Evolutionary conservation across 2,888 invertebrate genomes (phyloP).

Genomic region (Megalurothrips usitatus): DNA sequence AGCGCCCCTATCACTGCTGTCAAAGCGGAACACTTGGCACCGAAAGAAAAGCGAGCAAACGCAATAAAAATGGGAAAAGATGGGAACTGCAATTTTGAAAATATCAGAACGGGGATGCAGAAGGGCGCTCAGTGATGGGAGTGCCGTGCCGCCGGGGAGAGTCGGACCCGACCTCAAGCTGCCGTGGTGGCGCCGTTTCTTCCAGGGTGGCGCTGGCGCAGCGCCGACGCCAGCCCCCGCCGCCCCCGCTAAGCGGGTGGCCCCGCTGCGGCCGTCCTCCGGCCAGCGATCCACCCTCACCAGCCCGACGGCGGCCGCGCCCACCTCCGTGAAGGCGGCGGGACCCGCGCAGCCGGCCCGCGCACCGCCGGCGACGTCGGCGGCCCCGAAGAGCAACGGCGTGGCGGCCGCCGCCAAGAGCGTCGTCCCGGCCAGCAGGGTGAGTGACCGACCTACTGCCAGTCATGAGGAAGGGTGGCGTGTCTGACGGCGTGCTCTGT

Average conservation of each 20-base stretch:
- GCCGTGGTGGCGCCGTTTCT: too few species aligned
- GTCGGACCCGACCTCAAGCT: too few species aligned
- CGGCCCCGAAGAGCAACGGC: slow-evolving; percentile 25
- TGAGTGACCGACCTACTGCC: slow-evolving; percentile 25
- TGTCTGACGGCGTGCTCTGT: background rate
- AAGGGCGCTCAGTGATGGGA: background rate
- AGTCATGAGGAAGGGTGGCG: too few species aligned
- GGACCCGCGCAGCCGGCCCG: slow-evolving; percentile 14
- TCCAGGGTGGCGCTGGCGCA: background rate
- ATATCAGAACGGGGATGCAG: background rate
- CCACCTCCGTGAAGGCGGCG: background rate
- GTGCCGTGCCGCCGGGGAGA: background rate
- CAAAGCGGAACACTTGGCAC: background rate
- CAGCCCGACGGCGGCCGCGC: background rate
- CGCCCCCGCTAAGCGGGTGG: background rate
- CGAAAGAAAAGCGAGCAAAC: background rate
- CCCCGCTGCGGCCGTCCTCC: slow-evolving; percentile 2
- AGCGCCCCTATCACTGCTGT: too few species aligned
- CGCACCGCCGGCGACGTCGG: background rate
- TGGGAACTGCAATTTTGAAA: background rate
- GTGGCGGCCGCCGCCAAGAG: slow-evolving; percentile 35
- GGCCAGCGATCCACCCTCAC: background rate
- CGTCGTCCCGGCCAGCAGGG: slow-evolving; percentile 1
- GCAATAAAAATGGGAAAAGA: background rate
- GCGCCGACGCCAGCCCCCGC: background rate